Evolutionary conservation across 2,888 invertebrate genomes (phyloP), one percentile per base, ranked within the genome.

Genomic region (Apomyelois bistriatella): DNA sequence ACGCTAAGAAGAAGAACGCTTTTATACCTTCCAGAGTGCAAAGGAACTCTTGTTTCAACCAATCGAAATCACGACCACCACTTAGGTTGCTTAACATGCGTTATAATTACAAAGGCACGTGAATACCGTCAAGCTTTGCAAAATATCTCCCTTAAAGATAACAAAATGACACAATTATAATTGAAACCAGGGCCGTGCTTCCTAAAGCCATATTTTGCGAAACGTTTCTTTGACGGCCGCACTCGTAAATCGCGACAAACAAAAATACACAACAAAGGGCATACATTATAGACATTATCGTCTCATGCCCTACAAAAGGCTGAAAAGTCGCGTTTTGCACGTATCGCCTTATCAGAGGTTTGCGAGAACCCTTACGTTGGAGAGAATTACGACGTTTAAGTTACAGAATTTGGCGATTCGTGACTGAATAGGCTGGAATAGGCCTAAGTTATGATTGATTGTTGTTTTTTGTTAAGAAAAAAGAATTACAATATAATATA

Each of bases 261-360:
- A 83, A 76, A 81, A 82, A 79, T 76, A 74, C 62, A 72, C 78
- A 76, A 83, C 80, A 82, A 74, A 74, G 76, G 78, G 82, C 83
- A 85, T 85, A 85, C 81, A 82, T 86, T 80, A 78, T 71, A 68
- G 71, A 78, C 79, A 86, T 88, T 87, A 88, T 87, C 87, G 78
- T 70, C 73, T 76, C 77, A 67, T 72, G 74, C 73, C 74, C 80
- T 75, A 87, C 88, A 87, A 88, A 88, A 88, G 88, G 87, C 82
- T 87, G 86, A 85, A 86, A 88, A 88, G 88, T 88, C 83, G 81
- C 84, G 76, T 78, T 83, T 80, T 74, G 82, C 86, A 86, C 86
- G 86, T 85, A 85, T 82, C 83, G 75, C 74, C 72, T 81, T 86
- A 86, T 86, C 86, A 79, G 66, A 65, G 78, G 72, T 71, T 78